Conservation (phyloP, 2,113 vertebrate genomes). For the Grus americana region DNA sequence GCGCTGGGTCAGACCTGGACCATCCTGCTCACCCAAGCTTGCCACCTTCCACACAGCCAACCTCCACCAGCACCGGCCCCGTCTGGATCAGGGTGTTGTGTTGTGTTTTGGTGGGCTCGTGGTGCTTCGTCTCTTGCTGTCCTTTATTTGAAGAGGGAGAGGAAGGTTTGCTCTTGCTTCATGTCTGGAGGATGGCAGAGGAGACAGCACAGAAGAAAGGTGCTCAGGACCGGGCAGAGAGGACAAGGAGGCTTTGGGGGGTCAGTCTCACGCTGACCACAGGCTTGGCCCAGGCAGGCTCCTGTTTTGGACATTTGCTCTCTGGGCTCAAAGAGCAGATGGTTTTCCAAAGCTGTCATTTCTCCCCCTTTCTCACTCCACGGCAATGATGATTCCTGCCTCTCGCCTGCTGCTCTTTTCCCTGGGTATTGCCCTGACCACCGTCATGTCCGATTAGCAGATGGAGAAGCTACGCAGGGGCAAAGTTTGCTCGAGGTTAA, state of each 20-base stretch:
- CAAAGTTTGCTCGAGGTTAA: neutral
- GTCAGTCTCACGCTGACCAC: neutral
- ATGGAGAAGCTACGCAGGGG: neutral
- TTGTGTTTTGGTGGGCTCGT: neutral
- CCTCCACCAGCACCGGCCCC: fast-evolving
- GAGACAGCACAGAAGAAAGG: neutral
- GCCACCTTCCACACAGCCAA: fast-evolving
- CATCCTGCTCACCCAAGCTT: fast-evolving
- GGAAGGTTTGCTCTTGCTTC: neutral
- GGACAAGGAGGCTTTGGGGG: neutral
- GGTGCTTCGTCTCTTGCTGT: neutral
- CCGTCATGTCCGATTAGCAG: neutral
- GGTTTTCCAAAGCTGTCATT: neutral
- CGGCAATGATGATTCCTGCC: neutral
- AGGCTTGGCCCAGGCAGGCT: neutral
- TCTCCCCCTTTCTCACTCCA: neutral
- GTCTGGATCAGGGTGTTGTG: neutral
- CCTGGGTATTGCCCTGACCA: neutral
- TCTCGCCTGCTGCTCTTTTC: neutral
- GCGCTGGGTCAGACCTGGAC: neutral
- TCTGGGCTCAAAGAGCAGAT: neutral
- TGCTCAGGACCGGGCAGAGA: neutral
- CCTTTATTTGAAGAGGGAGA: neutral
- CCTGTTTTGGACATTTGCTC: neutral
- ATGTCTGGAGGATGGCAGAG: neutral